Percentiles rank a stretch among this genome's conserved stretches.
Evolutionary conservation across 2,113 vertebrate species (phyloP).

Genomic region (Scomber colias): DNA sequence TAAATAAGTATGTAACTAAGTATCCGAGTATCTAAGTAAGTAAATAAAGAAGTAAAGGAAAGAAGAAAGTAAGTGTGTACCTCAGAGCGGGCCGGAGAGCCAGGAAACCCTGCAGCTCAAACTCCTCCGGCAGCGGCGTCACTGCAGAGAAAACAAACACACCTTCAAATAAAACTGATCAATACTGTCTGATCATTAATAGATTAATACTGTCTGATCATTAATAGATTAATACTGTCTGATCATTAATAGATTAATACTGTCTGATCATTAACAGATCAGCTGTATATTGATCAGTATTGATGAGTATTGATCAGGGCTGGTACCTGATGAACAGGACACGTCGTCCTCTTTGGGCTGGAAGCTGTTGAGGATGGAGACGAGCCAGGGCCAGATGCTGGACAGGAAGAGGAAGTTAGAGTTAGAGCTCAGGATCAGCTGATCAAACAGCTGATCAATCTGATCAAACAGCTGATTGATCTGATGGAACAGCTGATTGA

Average conservation of each 20-base stretch:
- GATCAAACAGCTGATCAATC: background rate
- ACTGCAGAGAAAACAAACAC: conserved; percentile 78
- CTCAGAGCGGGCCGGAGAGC: conserved; percentile 95
- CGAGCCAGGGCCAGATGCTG: conserved; percentile 98
- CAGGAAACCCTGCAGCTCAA: conserved; percentile 98
- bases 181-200: no score
- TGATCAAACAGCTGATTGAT: no score
- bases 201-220: no score
- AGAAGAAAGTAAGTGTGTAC: conserved; percentile 60
- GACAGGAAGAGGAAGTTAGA: conserved; percentile 45
- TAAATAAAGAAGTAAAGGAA: no score
- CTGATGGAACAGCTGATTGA: no score
- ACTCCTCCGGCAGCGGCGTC: conserved; percentile 96
- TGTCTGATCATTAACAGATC: no score
- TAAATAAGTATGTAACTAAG: no score
- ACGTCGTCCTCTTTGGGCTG: conserved; percentile 94
- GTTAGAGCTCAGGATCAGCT: background rate
- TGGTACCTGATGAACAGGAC: conserved; percentile 88
- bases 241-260: no score
- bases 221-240: no score
- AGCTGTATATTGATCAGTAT: no score
- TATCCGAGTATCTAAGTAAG: no score
- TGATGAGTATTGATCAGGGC: no score
- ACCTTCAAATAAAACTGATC: background rate
- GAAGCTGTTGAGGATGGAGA: conserved; percentile 97